These are phyloP conservation scores for Eudemis profundana DNA, from an alignment of 2,888 invertebrate genomes.

Conservation along the genomic window DNA sequence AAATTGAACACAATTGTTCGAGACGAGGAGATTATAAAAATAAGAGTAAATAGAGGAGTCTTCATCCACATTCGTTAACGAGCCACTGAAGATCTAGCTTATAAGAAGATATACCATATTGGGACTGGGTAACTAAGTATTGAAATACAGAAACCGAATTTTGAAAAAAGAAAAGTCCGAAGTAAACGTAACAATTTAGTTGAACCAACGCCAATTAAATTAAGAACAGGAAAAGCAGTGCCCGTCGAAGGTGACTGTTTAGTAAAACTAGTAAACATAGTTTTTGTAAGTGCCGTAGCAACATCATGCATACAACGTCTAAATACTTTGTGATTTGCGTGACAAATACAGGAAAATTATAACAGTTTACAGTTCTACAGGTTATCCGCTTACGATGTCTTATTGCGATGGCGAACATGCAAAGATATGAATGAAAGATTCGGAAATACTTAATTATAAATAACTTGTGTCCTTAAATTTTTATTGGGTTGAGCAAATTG, in stretches of 20 bases:
- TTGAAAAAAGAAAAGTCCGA: neutral
- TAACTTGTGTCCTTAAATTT: conserved; percentile 13
- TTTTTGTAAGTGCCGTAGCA: conserved; percentile 24
- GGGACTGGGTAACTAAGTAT: neutral
- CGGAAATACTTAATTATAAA: conserved; percentile 20
- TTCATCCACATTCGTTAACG: neutral
- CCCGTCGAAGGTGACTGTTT: conserved; percentile 11
- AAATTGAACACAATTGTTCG: too few relatives aligned
- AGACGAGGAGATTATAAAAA: too few relatives aligned
- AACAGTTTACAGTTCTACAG: conserved; percentile 59
- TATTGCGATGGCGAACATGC: conserved; percentile 76
- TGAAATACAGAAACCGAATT: neutral
- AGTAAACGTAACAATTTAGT: neutral
- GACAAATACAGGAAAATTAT: conserved; percentile 76
- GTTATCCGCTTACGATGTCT: conserved; percentile 82
- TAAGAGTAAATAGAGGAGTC: too few relatives aligned
- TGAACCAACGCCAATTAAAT: neutral
- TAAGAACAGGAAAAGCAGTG: conserved; percentile 15
- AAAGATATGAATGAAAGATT: conserved; percentile 45
- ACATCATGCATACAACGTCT: conserved; percentile 46
- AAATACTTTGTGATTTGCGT: conserved; percentile 52
- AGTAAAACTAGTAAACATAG: conserved; percentile 34
- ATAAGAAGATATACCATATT: neutral
- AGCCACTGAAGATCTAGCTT: neutral
- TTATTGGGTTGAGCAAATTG: conserved; percentile 35